These are phyloP conservation scores for Malurus cyaneus DNA, from an alignment of 2,113 vertebrate species.

Conservation along the genomic window DNA sequence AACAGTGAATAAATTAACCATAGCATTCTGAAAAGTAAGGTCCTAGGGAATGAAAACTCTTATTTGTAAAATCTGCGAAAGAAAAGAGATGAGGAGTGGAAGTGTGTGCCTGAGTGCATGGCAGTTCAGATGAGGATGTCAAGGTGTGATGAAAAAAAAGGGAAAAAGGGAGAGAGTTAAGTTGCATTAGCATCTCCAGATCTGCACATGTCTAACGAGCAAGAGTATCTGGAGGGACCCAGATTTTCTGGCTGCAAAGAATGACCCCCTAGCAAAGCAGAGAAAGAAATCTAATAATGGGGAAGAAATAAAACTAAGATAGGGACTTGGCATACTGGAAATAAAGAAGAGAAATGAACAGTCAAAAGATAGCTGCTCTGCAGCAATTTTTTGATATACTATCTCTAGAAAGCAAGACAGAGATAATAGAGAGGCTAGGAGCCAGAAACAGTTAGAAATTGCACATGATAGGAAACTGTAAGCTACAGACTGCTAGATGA, in stretches of 20 bases:
- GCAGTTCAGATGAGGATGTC: neutral
- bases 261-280: neutral
- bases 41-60: neutral
- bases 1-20: neutral
- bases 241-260: neutral
- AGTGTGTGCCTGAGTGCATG: neutral
- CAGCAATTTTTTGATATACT: slow-evolving; percentile 56
- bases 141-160: neutral
- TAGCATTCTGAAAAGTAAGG: neutral
- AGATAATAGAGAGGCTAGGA: slow-evolving; percentile 30
- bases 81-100: neutral
- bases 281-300: slow-evolving; percentile 19
- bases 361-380: slow-evolving; percentile 32
- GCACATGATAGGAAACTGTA: neutral
- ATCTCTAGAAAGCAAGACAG: slow-evolving; percentile 39
- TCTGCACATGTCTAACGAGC: neutral
- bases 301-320: slow-evolving; percentile 25
- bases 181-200: neutral
- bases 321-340: neutral
- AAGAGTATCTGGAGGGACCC: neutral
- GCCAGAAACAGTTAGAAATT: slow-evolving; percentile 27
- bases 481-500: neutral
- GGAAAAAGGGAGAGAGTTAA: neutral
- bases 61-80: neutral
- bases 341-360: slow-evolving; percentile 36